Percentiles rank a stretch among this genome's conserved stretches.
These are phyloP conservation scores for Anagyrus pseudococci DNA, from an alignment of 2,888 invertebrate genomes.

Conservation along the genomic window DNA sequence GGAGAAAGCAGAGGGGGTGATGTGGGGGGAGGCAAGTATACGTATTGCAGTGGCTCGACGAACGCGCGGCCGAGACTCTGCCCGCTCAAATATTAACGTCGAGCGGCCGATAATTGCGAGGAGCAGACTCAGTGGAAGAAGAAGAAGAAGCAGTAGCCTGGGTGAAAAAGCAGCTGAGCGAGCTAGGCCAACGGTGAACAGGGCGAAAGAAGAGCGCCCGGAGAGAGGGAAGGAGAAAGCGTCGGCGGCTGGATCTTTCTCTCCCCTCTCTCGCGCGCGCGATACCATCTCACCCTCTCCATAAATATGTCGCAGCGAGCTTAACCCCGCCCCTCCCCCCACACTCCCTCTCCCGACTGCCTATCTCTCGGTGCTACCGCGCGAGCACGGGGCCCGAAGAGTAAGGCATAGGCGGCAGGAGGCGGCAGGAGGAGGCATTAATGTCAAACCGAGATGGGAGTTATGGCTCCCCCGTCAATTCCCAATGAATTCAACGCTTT, in stretches of 20 bases:
- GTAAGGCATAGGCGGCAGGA: conserved; percentile 44
- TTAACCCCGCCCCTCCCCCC: conserved; percentile 61
- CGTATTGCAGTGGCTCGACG: no score
- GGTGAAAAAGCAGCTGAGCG: conserved; percentile 21
- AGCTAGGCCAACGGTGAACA: no score
- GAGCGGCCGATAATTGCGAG: conserved; percentile 61
- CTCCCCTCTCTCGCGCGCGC: conserved; percentile 37
- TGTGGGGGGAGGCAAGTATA: no score
- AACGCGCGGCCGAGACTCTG: neutral
- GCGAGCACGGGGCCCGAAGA: conserved; percentile 45
- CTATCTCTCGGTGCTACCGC: conserved; percentile 51
- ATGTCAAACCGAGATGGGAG: conserved; percentile 61
- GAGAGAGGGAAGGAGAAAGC: no score
- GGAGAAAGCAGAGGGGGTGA: neutral
- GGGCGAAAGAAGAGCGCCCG: no score
- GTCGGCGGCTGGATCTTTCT: conserved; percentile 31
- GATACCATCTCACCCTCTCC: conserved; percentile 63
- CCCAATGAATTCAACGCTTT: conserved; percentile 62
- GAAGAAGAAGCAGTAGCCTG: conserved; percentile 12
- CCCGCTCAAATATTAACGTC: conserved; percentile 61
- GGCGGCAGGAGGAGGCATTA: conserved; percentile 56
- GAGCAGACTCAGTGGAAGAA: conserved; percentile 45
- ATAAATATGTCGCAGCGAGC: conserved; percentile 62
- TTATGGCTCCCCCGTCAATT: conserved; percentile 63
- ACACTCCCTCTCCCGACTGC: conserved; percentile 55